A percentile compares a stretch with the other conserved stretches of the same genome.
phyloP scores from a whole-genome alignment of 1,140 invertebrate species.

The Dysdera silvatica region DNA sequence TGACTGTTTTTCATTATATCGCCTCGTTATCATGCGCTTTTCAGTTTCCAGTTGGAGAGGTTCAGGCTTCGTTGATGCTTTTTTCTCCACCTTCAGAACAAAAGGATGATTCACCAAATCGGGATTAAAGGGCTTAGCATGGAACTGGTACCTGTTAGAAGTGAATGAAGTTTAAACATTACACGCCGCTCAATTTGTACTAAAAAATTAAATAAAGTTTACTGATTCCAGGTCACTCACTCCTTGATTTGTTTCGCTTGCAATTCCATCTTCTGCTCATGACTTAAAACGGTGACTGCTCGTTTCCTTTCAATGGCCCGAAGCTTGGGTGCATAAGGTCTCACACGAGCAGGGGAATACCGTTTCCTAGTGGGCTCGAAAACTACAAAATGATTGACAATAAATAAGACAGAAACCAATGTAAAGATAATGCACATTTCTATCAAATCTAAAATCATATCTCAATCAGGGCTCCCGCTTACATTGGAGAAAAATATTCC shows the following conservation, averaged over 20 bases:
- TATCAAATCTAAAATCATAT: too few species aligned
- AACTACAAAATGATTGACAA: too few species aligned
- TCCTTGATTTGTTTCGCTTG: conserved; percentile 19
- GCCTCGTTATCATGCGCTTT: not conserved
- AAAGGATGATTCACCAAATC: not conserved
- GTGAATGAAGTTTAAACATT: not conserved
- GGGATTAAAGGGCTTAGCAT: conserved; percentile 11
- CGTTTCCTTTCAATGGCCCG: conserved; percentile 7
- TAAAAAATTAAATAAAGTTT: not conserved
- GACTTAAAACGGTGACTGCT: not conserved
- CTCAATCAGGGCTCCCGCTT: too few species aligned
- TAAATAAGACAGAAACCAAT: too few species aligned
- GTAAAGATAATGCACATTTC: too few species aligned
- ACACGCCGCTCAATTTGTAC: not conserved
- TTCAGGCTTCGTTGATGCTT: not conserved
- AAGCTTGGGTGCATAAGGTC: conserved; percentile 8
- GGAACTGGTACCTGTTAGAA: conserved; percentile 13
- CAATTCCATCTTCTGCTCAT: conserved; percentile 10
- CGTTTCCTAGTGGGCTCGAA: too few species aligned
- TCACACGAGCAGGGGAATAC: not conserved
- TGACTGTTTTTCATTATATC: not conserved
- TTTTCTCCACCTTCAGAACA: not conserved
- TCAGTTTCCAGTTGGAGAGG: conserved; percentile 6
- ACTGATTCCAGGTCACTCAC: not conserved
- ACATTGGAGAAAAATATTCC: too few species aligned